A percentile compares a stretch with the other conserved stretches of the same genome.
Conservation (phyloP, 2,113 vertebrate species). For the Actenoides hombroni region DNA sequence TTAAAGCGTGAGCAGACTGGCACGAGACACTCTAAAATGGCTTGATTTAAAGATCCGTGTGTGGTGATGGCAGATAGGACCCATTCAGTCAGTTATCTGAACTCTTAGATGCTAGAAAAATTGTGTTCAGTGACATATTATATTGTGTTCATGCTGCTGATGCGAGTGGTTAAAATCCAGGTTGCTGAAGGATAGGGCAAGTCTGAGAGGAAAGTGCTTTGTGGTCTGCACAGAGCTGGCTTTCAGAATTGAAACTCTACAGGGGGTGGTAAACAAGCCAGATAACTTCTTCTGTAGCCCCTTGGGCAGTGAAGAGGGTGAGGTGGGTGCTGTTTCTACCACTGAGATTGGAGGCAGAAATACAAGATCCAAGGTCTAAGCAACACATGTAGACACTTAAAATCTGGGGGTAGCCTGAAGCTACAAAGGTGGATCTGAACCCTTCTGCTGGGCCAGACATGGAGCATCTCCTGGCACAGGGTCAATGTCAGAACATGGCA, state of each 20-base stretch:
- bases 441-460: background rate
- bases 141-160: background rate
- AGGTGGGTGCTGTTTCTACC: background rate
- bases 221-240: background rate
- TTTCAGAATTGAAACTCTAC: background rate
- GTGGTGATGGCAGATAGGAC: background rate
- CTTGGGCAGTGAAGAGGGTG: background rate
- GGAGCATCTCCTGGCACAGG: background rate
- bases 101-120: background rate
- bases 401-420: background rate
- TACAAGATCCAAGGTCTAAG: background rate
- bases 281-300: background rate
- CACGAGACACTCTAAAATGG: background rate
- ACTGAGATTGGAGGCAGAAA: background rate
- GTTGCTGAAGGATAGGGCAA: background rate
- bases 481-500: background rate
- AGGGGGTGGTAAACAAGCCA: background rate
- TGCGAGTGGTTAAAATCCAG: background rate
- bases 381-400: rapidly evolving
- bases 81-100: background rate
- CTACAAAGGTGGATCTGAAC: background rate
- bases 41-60: background rate
- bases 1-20: background rate
- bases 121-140: background rate
- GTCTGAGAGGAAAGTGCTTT: background rate